phyloP scores from a whole-genome alignment of 2,888 invertebrate genomes.

The Coleophora deauratella region DNA sequence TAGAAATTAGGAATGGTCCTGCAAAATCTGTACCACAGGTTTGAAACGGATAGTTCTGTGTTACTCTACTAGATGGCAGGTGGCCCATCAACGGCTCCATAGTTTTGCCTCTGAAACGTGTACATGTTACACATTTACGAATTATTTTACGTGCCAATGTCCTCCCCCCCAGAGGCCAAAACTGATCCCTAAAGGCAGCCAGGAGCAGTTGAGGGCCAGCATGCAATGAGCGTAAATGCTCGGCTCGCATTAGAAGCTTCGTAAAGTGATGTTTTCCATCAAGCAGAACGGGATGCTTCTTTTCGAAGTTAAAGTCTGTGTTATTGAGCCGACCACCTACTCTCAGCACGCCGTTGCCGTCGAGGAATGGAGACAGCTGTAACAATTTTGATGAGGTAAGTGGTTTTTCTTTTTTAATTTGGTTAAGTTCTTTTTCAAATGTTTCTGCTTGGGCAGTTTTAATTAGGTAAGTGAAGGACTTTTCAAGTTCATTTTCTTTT shows the following conservation, averaged over 20 bases:
- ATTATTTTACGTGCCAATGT: neutral
- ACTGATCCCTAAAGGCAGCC: neutral
- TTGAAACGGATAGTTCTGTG: neutral
- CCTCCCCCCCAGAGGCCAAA: no score
- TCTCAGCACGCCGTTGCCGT: no score
- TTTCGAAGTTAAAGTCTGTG: no score
- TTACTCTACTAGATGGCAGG: neutral
- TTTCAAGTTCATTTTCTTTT: no score
- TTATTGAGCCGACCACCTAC: no score
- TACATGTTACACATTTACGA: neutral
- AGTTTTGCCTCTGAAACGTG: neutral
- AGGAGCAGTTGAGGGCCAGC: neutral
- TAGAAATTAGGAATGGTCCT: slow-evolving; percentile 3
- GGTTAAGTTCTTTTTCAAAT: neutral
- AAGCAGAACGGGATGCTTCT: neutral
- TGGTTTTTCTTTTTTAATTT: no score
- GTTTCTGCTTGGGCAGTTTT: no score
- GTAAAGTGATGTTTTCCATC: neutral
- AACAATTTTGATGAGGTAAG: no score
- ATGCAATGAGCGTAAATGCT: no score
- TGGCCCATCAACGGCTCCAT: neutral
- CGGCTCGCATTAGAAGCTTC: neutral
- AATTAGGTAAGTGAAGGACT: no score
- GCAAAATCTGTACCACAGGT: no score
- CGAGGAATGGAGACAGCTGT: no score